Evolutionary conservation across 1,140 invertebrate species (phyloP), one percentile per base, ranked within the genome.

Genomic region (Vanessa tameamea): DNA sequence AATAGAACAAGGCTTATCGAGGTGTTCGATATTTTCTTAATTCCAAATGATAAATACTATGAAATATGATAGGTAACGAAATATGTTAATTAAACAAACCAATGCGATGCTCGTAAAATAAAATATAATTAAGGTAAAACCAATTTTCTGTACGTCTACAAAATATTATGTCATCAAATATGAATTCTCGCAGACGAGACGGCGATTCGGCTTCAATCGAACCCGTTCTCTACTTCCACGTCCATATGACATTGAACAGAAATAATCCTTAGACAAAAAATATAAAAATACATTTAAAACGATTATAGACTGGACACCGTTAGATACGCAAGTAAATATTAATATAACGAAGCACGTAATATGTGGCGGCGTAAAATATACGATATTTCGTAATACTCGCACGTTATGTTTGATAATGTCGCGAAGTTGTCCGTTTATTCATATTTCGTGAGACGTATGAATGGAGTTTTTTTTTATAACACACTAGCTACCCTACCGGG

Each of bases 171-270:
- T 68, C 53, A 50, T 12, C 26, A 31, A 50, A 26, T 26, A 23
- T 66, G 26, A 64, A 69, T 31, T n/a, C 48, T 23, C n/a, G 23
- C 20, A 69, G 72, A 69, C 67, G 20, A 74, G 20, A 68, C 61
- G 9, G 66, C 59, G 59, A n/a, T n/a, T 37, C 47, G 2, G 47
- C 47, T 47, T 74, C 66, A 74, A 64, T 64, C 66, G 66, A 9
- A 23, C 53, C 47, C 47, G 57, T 72, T 66, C 53, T 13, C 67
- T 48, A 53, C 37, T 9, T 66, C 69, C 57, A 67, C 72, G 74
- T 77, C 75, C 47, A 61, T 50, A 82, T 82, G 78, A 80, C 82
- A 86, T 84, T 86, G 84, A 81, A 77, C 79, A 73, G 77, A 86
- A 82, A 84, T 86, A 82, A 80, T 75, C 65, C 57, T 65, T 78